Conservation (phyloP, 2,113 vertebrate genomes). For the Phylloscopus whistleri region DNA sequence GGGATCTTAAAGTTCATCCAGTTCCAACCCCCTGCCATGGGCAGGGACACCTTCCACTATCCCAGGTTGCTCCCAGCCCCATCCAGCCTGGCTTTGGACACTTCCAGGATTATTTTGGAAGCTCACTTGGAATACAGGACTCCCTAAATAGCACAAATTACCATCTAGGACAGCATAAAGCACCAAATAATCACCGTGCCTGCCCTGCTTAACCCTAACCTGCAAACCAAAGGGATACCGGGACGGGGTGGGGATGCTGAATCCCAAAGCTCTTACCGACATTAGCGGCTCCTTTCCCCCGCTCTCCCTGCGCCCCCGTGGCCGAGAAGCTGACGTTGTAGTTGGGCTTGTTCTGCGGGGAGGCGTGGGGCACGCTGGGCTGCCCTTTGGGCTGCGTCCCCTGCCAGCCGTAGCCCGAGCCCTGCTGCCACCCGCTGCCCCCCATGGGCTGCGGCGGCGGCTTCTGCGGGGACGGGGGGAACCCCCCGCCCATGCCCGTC, state of each 20-base stretch:
- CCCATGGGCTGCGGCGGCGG: conserved; percentile 86
- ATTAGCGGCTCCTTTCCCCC: conserved; percentile 74
- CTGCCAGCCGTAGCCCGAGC: conserved; percentile 77
- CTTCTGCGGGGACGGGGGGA: conserved; percentile 89
- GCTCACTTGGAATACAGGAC: background rate
- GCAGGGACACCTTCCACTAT: background rate
- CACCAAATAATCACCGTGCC: accelerated
- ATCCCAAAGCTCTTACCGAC: conserved; percentile 74
- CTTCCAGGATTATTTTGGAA: background rate
- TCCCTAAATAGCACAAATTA: background rate
- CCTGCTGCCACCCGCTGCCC: conserved; percentile 81
- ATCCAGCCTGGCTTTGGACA: background rate
- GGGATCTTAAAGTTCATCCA: background rate
- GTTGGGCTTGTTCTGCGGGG: conserved; percentile 93
- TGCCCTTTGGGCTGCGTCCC: conserved; percentile 70
- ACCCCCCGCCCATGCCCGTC: conserved; percentile 85
- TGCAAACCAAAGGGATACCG: background rate
- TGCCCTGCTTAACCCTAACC: background rate
- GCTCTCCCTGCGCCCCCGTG: conserved; percentile 74
- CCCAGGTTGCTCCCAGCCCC: background rate
- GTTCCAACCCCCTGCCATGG: background rate
- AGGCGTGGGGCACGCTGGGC: conserved; percentile 83
- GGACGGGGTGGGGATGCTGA: accelerated
- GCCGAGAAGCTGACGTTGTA: conserved; percentile 93
- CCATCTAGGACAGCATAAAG: background rate